A percentile compares a stretch with the other conserved stretches of the same genome.
phyloP scores from a whole-genome alignment of 2,113 vertebrate species.

The Martes martes region DNA sequence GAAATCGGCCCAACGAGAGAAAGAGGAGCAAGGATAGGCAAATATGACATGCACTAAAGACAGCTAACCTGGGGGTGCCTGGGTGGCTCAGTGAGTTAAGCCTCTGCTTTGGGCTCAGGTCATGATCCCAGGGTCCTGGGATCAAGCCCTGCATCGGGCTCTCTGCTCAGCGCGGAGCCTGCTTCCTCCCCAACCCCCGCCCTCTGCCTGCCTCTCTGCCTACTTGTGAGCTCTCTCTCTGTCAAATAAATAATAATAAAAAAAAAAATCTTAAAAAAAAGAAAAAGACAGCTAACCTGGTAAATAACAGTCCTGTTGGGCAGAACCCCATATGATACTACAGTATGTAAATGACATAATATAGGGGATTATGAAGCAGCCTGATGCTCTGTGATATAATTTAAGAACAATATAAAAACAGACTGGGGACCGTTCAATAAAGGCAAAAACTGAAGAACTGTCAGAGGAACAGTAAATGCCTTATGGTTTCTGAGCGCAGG shows the following conservation, averaged over 20 bases:
- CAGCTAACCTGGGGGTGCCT: neutral
- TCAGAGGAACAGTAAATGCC: neutral
- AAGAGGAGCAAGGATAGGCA: neutral
- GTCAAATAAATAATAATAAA: too few relatives aligned
- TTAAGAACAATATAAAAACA: neutral
- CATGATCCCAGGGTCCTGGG: too few relatives aligned
- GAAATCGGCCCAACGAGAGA: neutral
- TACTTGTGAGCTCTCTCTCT: too few relatives aligned
- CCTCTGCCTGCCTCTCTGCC: too few relatives aligned
- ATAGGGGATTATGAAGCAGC: neutral
- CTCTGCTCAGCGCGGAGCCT: too few relatives aligned
- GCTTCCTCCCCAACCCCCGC: too few relatives aligned
- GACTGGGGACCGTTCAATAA: neutral
- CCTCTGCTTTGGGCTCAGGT: too few relatives aligned
- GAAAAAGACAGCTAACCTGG: neutral
- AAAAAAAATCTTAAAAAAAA: too few relatives aligned
- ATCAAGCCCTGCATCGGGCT: too few relatives aligned
- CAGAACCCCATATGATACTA: neutral
- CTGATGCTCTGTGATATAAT: neutral
- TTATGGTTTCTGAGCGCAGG: neutral
- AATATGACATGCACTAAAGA: neutral
- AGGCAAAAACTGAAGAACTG: neutral
- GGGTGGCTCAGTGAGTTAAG: too few relatives aligned
- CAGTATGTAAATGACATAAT: neutral
- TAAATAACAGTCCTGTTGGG: neutral